A percentile compares a stretch with the other conserved stretches of the same genome.
Evolutionary conservation across 2,888 invertebrate species (phyloP).

Genomic region (Heliconius sara): DNA sequence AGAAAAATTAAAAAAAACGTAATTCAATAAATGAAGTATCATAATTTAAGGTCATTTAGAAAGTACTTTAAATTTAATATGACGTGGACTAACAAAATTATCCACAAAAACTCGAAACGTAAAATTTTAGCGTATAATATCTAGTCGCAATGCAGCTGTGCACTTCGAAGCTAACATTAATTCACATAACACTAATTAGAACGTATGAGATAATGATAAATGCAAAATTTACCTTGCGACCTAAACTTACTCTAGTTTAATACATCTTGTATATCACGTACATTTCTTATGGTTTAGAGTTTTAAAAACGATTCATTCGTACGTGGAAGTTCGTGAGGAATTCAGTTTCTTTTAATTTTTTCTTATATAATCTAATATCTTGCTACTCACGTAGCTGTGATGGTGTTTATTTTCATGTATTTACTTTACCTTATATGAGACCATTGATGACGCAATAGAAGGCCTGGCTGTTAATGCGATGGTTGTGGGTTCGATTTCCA

Average conservation of each 20-base stretch:
- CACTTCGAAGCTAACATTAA: conserved; percentile 34
- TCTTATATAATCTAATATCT: not conserved
- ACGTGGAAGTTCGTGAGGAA: not conserved
- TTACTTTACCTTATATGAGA: not conserved
- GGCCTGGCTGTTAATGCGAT: not conserved
- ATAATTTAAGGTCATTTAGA: not conserved
- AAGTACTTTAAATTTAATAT: conserved; percentile 1
- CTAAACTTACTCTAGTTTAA: not conserved
- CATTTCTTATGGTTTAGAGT: not conserved
- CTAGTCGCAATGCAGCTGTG: conserved; percentile 32
- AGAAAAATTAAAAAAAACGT: not conserved
- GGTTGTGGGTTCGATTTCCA: no score
- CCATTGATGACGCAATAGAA: not conserved
- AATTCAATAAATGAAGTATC: not conserved
- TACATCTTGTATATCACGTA: not conserved
- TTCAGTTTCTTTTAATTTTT: not conserved
- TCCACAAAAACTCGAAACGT: conserved; percentile 3
- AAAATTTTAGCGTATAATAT: conserved; percentile 9
- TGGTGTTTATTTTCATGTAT: not conserved
- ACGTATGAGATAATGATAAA: conserved; percentile 32
- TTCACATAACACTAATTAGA: conserved; percentile 31
- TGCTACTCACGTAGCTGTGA: not conserved
- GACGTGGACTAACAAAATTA: not conserved
- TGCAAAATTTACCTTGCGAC: conserved; percentile 20
- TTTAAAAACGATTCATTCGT: not conserved